phyloP scores from a whole-genome alignment of 2,888 invertebrate genomes.

The Papilio gigon region DNA sequence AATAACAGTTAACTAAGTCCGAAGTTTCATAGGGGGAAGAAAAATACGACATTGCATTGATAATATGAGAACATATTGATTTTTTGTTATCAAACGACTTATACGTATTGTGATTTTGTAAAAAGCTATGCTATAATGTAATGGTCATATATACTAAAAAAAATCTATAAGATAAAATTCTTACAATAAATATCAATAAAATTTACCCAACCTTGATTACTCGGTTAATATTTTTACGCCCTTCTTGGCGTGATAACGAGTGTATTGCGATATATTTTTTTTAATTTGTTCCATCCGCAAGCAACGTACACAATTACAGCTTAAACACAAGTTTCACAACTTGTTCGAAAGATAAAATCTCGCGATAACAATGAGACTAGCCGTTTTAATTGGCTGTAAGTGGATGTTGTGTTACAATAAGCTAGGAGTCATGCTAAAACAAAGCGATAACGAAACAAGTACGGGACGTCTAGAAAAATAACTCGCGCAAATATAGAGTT shows the following conservation, averaged over 20 bases:
- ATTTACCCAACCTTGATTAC: constrained; percentile 3
- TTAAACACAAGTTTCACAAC: constrained; percentile 34
- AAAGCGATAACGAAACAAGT: constrained; percentile 7
- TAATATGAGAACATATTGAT: no score
- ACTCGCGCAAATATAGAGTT: no score
- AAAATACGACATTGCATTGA: no score
- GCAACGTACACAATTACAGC: constrained; percentile 23
- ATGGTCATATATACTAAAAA: neutral
- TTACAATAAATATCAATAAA: neutral
- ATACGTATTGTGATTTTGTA: neutral
- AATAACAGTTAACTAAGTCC: no score
- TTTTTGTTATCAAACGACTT: no score
- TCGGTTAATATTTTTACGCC: constrained; percentile 16
- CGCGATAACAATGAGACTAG: constrained; percentile 41
- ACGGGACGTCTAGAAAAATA: constrained; percentile 6
- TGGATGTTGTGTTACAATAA: constrained; percentile 42
- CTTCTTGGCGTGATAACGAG: constrained; percentile 11
- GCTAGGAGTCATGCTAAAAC: neutral
- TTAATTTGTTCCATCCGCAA: constrained; percentile 32
- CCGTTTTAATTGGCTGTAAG: constrained; percentile 44
- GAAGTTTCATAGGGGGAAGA: no score
- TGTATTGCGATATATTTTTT: constrained; percentile 23
- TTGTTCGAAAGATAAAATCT: constrained; percentile 32
- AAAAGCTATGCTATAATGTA: neutral
- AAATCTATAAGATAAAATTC: neutral